phyloP scores from a whole-genome alignment of 2,113 vertebrate species.

The Romanogobio albipinnatus region DNA sequence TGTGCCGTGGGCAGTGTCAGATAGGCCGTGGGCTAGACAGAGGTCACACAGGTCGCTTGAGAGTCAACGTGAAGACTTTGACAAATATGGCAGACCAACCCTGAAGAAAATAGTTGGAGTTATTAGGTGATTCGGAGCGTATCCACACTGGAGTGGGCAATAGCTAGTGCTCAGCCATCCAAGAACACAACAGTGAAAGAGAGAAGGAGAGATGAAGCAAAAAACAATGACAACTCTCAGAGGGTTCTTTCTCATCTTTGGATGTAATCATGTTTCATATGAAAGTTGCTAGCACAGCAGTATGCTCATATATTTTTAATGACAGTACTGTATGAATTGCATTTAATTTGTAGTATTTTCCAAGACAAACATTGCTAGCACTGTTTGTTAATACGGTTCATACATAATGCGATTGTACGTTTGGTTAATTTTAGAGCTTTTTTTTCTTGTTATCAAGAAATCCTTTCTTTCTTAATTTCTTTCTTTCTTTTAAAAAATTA shows the following conservation, averaged over 20 bases:
- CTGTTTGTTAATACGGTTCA: not conserved
- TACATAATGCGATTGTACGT: not conserved
- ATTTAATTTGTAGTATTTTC: not conserved
- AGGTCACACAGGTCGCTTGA: constrained; percentile 52
- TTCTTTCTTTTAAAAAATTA: not conserved
- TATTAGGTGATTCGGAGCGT: constrained; percentile 29
- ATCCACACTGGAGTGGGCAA: not conserved
- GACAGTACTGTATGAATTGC: not conserved
- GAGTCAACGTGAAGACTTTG: constrained; percentile 39
- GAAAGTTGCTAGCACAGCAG: not conserved
- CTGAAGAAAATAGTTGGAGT: constrained; percentile 33
- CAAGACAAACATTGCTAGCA: not conserved
- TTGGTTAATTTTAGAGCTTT: not conserved
- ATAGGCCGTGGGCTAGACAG: not conserved
- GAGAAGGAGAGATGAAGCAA: not conserved
- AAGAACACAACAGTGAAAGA: not conserved
- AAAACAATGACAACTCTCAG: not conserved
- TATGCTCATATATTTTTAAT: not conserved
- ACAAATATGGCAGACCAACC: not conserved
- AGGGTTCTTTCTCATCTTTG: not conserved
- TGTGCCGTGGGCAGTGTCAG: not conserved
- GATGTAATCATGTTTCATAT: not conserved
- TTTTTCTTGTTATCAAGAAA: no score
- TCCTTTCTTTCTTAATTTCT: not conserved
- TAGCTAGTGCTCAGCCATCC: not conserved